phyloP scores from a whole-genome alignment of 2,888 invertebrate genomes.

The Thelaira solivaga region DNA sequence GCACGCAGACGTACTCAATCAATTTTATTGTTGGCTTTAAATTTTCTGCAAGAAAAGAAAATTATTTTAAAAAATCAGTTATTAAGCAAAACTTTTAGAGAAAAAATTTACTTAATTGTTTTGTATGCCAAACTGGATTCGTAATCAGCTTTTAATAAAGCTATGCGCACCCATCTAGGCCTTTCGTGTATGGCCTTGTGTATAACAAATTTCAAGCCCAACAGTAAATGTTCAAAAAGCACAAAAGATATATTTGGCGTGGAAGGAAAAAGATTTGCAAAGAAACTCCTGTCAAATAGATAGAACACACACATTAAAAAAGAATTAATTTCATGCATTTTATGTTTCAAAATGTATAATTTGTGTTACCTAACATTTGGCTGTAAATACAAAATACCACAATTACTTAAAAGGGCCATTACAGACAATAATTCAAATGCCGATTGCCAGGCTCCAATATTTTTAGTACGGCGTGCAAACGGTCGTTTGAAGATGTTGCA shows the following conservation, averaged over 20 bases:
- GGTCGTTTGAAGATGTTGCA: slow-evolving; percentile 84
- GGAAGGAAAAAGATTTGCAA: slow-evolving; percentile 71
- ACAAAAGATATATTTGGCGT: slow-evolving; percentile 79
- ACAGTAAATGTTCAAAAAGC: slow-evolving; percentile 82
- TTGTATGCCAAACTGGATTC: slow-evolving; percentile 82
- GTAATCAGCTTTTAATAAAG: slow-evolving; percentile 80
- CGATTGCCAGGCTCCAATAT: slow-evolving; percentile 88
- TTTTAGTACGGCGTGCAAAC: slow-evolving; percentile 81
- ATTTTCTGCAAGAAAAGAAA: slow-evolving; percentile 68
- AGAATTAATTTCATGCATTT: background rate
- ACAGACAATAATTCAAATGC: slow-evolving; percentile 78
- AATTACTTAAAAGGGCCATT: slow-evolving; percentile 86
- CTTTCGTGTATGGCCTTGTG: slow-evolving; percentile 84
- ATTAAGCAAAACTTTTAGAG: background rate
- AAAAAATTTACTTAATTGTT: slow-evolving; percentile 71
- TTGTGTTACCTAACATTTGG: slow-evolving; percentile 79
- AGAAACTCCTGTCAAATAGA: slow-evolving; percentile 70
- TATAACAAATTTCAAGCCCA: slow-evolving; percentile 82
- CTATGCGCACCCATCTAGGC: slow-evolving; percentile 83
- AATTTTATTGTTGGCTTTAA: slow-evolving; percentile 70
- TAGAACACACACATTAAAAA: background rate
- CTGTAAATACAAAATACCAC: slow-evolving; percentile 84
- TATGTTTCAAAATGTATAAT: background rate
- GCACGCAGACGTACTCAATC: slow-evolving; percentile 65
- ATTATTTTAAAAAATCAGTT: background rate